Conservation (phyloP, 1,140 invertebrate species). For the Chymomyza costata region DNA sequence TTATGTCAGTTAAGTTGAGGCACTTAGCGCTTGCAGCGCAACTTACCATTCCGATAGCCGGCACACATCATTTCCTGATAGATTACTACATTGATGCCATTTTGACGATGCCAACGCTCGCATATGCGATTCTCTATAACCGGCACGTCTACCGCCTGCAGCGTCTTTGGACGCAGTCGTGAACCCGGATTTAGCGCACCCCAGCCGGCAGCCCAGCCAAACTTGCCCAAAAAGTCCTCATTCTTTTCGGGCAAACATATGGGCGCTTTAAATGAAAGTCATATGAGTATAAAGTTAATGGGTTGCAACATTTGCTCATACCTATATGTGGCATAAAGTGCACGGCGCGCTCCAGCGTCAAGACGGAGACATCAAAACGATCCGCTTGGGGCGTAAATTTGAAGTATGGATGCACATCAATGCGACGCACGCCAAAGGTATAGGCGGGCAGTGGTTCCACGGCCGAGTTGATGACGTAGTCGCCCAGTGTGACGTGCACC, state of each 20-base stretch:
- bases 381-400: conserved; percentile 95
- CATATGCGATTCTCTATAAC: conserved; percentile 92
- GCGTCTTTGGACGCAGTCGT: conserved; percentile 89
- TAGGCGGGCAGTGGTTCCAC: conserved; percentile 92
- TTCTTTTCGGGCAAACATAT: conserved; percentile 94
- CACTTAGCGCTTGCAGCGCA: no score
- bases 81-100: conserved; percentile 93
- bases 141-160: conserved; percentile 94
- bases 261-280: conserved; percentile 78
- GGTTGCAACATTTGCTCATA: conserved; percentile 30
- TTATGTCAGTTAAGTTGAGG: no score
- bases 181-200: conserved; percentile 92
- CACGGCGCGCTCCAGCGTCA: conserved; percentile 90
- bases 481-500: conserved; percentile 93
- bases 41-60: conserved; percentile 92
- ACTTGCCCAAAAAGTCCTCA: conserved; percentile 91
- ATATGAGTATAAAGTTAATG: neutral
- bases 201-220: conserved; percentile 95
- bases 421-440: conserved; percentile 91
- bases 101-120: conserved; percentile 86
- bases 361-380: conserved; percentile 93
- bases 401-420: conserved; percentile 94
- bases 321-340: conserved; percentile 93
- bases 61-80: conserved; percentile 98
- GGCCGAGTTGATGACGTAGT: conserved; percentile 95